Conservation (phyloP, 1,140 invertebrate species). For the Nasonia longicornis region DNA sequence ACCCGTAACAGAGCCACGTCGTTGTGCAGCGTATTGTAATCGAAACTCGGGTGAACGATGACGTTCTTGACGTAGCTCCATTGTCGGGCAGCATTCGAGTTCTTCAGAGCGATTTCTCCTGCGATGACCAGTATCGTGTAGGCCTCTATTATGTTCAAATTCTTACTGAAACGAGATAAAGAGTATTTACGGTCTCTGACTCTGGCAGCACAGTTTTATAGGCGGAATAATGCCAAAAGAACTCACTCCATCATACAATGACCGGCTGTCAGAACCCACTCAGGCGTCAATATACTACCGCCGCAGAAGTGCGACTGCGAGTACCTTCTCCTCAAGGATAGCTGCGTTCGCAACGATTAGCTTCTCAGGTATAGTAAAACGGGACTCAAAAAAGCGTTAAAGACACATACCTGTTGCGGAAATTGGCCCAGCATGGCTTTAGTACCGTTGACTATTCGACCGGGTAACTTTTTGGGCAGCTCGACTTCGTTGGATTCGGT, state of each 20-base stretch:
- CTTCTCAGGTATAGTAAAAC: background rate
- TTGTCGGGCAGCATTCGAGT: background rate
- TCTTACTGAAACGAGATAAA: background rate
- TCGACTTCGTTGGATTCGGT: background rate
- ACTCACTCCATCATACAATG: slow-evolving; percentile 38
- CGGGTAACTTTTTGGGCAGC: background rate
- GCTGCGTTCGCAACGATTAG: background rate
- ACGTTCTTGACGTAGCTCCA: slow-evolving; percentile 9
- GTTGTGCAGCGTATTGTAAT: slow-evolving; percentile 11
- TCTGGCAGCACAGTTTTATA: too few species aligned
- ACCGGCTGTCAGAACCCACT: slow-evolving; percentile 39
- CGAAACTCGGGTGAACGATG: slow-evolving; percentile 32
- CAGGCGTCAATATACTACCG: slow-evolving; percentile 22
- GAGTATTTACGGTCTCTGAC: too few species aligned
- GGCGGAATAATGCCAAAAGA: background rate
- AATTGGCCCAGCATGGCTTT: slow-evolving; percentile 35
- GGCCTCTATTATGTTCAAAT: background rate
- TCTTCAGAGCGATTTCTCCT: slow-evolving; percentile 39
- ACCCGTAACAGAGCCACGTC: slow-evolving; percentile 36
- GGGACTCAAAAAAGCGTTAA: background rate
- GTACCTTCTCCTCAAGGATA: slow-evolving; percentile 40
- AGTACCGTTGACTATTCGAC: slow-evolving; percentile 41
- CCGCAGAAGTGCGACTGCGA: slow-evolving; percentile 41
- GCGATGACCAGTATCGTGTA: slow-evolving; percentile 23
- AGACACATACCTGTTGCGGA: slow-evolving; percentile 33